A percentile compares a stretch with the other conserved stretches of the same genome.
phyloP scores from a whole-genome alignment of 2,888 invertebrate species.

The Isotomurus palustris region DNA sequence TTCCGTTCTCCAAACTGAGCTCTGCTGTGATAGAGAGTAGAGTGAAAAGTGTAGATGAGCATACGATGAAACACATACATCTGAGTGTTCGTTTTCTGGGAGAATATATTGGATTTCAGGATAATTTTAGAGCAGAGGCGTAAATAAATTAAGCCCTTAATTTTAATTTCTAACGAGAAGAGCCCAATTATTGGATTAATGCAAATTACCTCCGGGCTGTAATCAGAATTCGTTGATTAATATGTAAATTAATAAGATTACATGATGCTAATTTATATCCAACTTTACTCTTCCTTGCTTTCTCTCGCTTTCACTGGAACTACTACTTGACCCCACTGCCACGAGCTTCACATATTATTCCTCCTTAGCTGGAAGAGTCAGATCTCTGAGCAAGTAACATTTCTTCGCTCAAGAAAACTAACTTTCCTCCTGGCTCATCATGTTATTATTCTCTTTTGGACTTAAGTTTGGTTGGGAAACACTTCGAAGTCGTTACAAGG shows the following conservation, averaged over 20 bases:
- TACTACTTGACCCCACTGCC: background rate
- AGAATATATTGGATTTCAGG: conserved; percentile 9
- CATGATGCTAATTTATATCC: conserved; percentile 47
- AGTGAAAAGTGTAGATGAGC: too few relatives aligned
- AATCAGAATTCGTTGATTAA: conserved; percentile 47
- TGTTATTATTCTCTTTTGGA: too few relatives aligned
- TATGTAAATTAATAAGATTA: conserved; percentile 48
- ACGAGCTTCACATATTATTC: too few relatives aligned
- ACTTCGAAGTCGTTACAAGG: too few relatives aligned
- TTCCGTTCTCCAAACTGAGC: too few relatives aligned
- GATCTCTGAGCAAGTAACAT: too few relatives aligned
- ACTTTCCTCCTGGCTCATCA: background rate
- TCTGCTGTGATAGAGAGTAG: too few relatives aligned
- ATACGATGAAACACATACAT: too few relatives aligned
- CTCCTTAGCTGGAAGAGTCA: too few relatives aligned
- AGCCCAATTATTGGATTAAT: conserved; percentile 47
- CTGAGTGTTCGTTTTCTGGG: too few relatives aligned
- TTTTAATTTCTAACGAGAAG: conserved; percentile 47
- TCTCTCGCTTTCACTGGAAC: background rate
- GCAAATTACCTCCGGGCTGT: conserved; percentile 47
- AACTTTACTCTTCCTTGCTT: conserved; percentile 30
- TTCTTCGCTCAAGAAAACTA: background rate
- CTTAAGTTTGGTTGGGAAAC: too few relatives aligned
- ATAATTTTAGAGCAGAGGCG: conserved; percentile 45
- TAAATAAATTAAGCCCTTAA: conserved; percentile 47